Evolutionary conservation across 2,797 vertebrate species (phyloP).

Genomic region (Clamator glandarius): DNA sequence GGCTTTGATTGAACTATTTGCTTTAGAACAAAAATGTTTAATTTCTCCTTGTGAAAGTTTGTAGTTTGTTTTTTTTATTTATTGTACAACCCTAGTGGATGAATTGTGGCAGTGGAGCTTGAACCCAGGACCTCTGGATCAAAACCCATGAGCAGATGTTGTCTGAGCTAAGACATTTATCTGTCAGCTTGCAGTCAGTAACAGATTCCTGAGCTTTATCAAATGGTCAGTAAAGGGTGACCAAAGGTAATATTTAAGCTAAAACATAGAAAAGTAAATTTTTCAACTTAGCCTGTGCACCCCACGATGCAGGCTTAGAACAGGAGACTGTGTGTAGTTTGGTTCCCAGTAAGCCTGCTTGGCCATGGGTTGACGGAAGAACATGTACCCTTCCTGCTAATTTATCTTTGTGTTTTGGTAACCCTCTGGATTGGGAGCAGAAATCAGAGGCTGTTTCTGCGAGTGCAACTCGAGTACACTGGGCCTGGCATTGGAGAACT

Average conservation of each 20-base stretch:
- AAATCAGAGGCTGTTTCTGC: neutral
- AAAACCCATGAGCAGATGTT: neutral
- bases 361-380: neutral
- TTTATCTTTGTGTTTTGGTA: neutral
- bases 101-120: neutral
- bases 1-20: neutral
- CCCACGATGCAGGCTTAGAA: neutral
- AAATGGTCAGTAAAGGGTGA: neutral
- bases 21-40: neutral
- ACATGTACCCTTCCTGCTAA: neutral
- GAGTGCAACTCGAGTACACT: neutral
- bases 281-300: neutral
- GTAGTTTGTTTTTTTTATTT: neutral
- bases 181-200: neutral
- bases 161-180: neutral
- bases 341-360: neutral
- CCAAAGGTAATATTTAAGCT: constrained; percentile 16
- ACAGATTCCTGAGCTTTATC: neutral
- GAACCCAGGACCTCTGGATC: neutral
- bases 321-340: neutral
- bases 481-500: neutral
- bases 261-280: neutral
- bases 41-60: neutral
- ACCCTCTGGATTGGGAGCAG: neutral
- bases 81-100: neutral